Conservation (phyloP, 1,140 invertebrate species). For the Sitodiplosis mosellana region DNA sequence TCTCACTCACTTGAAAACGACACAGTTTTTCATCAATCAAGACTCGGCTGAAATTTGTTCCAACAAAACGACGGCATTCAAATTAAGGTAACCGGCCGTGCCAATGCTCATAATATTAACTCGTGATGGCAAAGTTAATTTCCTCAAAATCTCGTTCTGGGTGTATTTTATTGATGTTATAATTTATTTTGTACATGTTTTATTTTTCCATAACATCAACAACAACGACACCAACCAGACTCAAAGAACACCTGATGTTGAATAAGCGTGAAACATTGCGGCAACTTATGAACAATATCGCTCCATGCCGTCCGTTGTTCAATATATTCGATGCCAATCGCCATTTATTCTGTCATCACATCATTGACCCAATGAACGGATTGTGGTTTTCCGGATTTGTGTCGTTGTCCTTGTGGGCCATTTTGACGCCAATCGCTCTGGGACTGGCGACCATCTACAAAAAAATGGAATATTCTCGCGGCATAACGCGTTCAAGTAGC, state of each 20-base stretch:
- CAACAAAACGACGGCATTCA: constrained; percentile 21
- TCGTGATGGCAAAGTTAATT: too few relatives aligned
- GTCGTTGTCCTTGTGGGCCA: constrained; percentile 23
- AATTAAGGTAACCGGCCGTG: constrained; percentile 14
- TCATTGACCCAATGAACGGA: constrained; percentile 46
- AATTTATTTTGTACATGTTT: constrained; percentile 5
- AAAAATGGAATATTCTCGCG: not conserved
- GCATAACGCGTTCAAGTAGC: not conserved
- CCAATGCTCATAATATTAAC: too few relatives aligned
- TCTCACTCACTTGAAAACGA: constrained; percentile 47
- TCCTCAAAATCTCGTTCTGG: too few relatives aligned
- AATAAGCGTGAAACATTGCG: constrained; percentile 43
- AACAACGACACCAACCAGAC: constrained; percentile 34
- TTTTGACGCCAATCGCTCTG: constrained; percentile 23
- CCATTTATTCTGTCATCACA: constrained; percentile 44
- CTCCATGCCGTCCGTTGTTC: constrained; percentile 52
- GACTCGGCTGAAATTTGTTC: constrained; percentile 50
- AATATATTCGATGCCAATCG: constrained; percentile 43
- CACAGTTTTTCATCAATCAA: constrained; percentile 54
- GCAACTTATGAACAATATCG: constrained; percentile 38
- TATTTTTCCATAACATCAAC: constrained; percentile 35
- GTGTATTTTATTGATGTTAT: too few relatives aligned
- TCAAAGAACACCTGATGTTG: constrained; percentile 42
- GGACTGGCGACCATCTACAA: not conserved
- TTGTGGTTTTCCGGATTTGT: constrained; percentile 34